Conservation (phyloP, 1,140 invertebrate genomes). For the Octopus sinensis region DNA sequence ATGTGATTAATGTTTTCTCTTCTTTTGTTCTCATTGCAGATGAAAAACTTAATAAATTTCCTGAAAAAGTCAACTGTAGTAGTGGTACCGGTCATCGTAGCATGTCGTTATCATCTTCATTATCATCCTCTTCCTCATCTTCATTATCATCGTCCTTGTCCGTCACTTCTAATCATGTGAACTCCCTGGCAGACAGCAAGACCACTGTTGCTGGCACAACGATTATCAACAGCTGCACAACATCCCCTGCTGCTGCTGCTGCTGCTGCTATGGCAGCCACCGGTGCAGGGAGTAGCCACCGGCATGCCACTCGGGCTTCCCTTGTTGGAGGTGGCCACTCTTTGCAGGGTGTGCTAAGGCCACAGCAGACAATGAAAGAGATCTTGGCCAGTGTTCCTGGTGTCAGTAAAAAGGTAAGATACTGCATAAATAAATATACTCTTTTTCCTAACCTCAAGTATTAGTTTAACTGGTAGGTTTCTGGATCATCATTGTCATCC, state of each 20-base stretch:
- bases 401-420: slow-evolving; percentile 67
- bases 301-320: slow-evolving; percentile 9
- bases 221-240: no score
- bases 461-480: background rate
- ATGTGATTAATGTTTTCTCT: background rate
- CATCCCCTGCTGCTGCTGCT: background rate
- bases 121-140: background rate
- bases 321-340: slow-evolving; percentile 7
- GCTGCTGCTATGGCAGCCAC: background rate
- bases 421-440: slow-evolving; percentile 25
- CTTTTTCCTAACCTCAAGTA: slow-evolving; percentile 25
- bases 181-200: background rate
- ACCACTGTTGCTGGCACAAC: background rate
- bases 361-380: slow-evolving; percentile 48
- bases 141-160: background rate
- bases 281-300: slow-evolving; percentile 1
- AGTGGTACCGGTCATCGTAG: slow-evolving; percentile 6
- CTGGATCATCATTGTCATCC: background rate
- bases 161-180: background rate
- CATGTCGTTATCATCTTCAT: background rate
- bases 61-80: background rate
- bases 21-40: background rate
- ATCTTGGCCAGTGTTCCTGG: slow-evolving; percentile 77
- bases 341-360: background rate
- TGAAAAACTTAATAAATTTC: slow-evolving; percentile 8